A percentile compares a stretch with the other conserved stretches of the same genome.
Conservation (phyloP, 2,888 invertebrate genomes). For the Tachina lurida region DNA sequence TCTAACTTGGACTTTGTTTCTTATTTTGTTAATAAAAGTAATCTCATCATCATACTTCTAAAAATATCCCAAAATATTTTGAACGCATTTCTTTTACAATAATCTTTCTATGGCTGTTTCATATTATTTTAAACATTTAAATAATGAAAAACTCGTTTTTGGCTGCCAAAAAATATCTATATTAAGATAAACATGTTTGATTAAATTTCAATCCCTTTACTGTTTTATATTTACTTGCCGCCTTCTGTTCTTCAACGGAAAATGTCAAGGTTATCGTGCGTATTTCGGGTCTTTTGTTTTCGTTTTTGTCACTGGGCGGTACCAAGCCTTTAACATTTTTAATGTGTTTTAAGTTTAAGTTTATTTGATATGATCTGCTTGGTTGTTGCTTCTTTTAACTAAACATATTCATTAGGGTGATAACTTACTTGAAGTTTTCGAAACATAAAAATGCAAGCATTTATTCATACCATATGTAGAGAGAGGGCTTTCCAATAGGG, state of each 20-base stretch:
- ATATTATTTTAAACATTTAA: not conserved
- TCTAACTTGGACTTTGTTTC: no score
- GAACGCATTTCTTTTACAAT: no score
- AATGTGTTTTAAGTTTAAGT: slow-evolving; percentile 18
- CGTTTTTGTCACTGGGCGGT: slow-evolving; percentile 55
- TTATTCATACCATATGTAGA: no score
- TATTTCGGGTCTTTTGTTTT: slow-evolving; percentile 21
- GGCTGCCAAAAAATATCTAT: not conserved
- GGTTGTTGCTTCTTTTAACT: slow-evolving; percentile 40
- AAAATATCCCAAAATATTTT: no score
- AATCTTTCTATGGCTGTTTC: not conserved
- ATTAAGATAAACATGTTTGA: not conserved
- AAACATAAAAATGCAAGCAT: not conserved
- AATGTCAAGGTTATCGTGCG: slow-evolving; percentile 66
- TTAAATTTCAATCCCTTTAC: slow-evolving; percentile 10
- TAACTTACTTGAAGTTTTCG: not conserved
- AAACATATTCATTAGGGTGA: not conserved
- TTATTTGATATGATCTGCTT: slow-evolving; percentile 42
- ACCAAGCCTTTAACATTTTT: slow-evolving; percentile 50
- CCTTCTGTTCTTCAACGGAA: not conserved
- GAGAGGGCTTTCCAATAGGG: no score
- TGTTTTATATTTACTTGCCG: not conserved
- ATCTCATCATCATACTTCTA: no score
- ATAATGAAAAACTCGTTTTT: not conserved
- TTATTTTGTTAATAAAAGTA: no score